Evolutionary conservation across 2,113 vertebrate species (phyloP).

Genomic region (Poeciliopsis occidentalis): DNA sequence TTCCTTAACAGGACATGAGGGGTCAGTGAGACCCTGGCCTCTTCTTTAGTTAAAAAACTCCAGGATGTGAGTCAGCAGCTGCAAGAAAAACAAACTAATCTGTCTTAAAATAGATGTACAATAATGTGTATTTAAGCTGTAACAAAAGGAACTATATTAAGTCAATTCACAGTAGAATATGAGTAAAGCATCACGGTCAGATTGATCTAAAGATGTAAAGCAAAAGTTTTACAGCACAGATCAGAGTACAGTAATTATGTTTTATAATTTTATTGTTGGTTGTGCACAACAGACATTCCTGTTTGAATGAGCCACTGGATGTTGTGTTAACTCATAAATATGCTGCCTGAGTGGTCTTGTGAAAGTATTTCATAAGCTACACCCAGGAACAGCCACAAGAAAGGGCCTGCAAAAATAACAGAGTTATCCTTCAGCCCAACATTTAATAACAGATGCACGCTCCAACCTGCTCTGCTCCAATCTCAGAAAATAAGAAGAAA

Average conservation of each 20-base stretch:
- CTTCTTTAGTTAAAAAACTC: conserved; percentile 49
- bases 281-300: conserved; percentile 7
- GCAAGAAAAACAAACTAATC: conserved; percentile 28
- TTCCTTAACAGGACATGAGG: conserved; percentile 40
- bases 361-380: conserved; percentile 53
- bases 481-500: background rate
- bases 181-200: background rate
- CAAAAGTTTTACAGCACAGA: background rate
- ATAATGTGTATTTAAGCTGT: conserved; percentile 6
- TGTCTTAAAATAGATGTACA: conserved; percentile 27
- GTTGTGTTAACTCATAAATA: background rate
- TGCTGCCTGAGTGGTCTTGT: conserved; percentile 8
- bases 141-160: background rate
- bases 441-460: conserved; percentile 16
- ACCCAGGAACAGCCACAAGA: background rate
- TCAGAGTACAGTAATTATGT: background rate
- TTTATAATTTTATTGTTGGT: conserved; percentile 1
- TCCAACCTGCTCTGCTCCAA: conserved; percentile 16
- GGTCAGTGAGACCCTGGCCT: conserved; percentile 33
- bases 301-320: background rate
- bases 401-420: background rate
- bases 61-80: conserved; percentile 44
- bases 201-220: background rate
- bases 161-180: background rate
- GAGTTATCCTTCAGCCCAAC: background rate